Conservation (phyloP, 2,797 vertebrate species). For the Vultur gryphus region DNA sequence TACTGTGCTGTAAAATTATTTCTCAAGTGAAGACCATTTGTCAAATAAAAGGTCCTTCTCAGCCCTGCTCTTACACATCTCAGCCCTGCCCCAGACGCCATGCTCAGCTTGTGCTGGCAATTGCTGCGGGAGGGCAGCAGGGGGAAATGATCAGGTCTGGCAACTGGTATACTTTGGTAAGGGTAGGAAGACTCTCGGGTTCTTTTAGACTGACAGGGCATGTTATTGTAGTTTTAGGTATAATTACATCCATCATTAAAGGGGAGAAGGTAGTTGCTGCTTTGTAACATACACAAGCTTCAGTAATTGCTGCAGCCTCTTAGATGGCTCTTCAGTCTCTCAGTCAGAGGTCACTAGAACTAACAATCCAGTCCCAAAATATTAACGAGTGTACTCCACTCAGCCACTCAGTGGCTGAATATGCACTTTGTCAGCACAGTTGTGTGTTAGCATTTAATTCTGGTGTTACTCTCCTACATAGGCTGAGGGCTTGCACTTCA, state of each 20-base stretch:
- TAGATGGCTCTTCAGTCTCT: not conserved
- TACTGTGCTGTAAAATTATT: not conserved
- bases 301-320: not conserved
- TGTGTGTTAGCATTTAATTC: not conserved
- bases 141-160: not conserved
- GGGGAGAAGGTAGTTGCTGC: not conserved
- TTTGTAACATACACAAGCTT: not conserved
- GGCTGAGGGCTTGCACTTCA: not conserved
- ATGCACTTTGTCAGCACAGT: not conserved
- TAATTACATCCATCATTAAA: not conserved
- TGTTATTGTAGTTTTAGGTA: not conserved
- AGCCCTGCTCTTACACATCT: not conserved
- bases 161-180: not conserved
- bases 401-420: not conserved
- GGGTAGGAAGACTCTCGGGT: not conserved
- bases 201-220: not conserved
- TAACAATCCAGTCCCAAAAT: not conserved
- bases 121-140: fast-evolving
- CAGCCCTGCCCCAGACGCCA: not conserved
- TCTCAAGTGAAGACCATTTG: not conserved
- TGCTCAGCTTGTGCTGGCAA: not conserved
- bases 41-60: not conserved
- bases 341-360: not conserved
- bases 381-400: not conserved
- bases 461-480: not conserved